Percentiles rank a stretch among this genome's conserved stretches.
Conservation (phyloP, 2,113 vertebrate genomes). For the Gila orcuttii region DNA sequence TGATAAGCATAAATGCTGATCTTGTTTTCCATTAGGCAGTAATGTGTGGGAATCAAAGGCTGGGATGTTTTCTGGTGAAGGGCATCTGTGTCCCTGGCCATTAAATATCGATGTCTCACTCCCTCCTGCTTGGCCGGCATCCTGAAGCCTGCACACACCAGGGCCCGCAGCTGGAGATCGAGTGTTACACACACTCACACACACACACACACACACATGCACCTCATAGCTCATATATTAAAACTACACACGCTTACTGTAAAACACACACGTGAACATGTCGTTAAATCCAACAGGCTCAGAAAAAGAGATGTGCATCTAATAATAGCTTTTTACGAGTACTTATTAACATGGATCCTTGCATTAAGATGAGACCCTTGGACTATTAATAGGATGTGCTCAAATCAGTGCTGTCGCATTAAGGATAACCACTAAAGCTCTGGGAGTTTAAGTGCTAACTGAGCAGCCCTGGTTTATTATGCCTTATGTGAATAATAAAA, state of each 20-base stretch:
- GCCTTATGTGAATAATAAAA: constrained; percentile 81
- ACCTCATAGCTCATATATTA: constrained; percentile 34
- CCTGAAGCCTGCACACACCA: constrained; percentile 5
- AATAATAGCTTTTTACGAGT: constrained; percentile 72
- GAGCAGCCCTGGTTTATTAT: constrained; percentile 78
- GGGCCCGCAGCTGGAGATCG: background rate
- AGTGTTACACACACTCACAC: constrained; percentile 32
- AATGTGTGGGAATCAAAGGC: constrained; percentile 57
- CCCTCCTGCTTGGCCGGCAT: constrained; percentile 18
- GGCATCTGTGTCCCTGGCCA: constrained; percentile 51
- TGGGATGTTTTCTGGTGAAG: constrained; percentile 37
- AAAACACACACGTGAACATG: constrained; percentile 6
- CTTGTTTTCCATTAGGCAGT: constrained; percentile 56
- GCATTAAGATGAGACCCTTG: constrained; percentile 63
- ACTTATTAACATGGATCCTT: constrained; percentile 69
- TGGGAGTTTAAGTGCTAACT: constrained; percentile 76
- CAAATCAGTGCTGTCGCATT: constrained; percentile 77
- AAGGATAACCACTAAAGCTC: constrained; percentile 72
- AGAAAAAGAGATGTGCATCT: constrained; percentile 59
- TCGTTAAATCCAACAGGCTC: constrained; percentile 39
- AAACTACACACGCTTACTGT: constrained; percentile 8
- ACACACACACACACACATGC: constrained; percentile 39
- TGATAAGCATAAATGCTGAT: constrained; percentile 52
- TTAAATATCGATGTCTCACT: constrained; percentile 60
- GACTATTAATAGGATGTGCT: constrained; percentile 78